Conservation (phyloP, 2,888 invertebrate genomes). For the Crioceris asparagi region DNA sequence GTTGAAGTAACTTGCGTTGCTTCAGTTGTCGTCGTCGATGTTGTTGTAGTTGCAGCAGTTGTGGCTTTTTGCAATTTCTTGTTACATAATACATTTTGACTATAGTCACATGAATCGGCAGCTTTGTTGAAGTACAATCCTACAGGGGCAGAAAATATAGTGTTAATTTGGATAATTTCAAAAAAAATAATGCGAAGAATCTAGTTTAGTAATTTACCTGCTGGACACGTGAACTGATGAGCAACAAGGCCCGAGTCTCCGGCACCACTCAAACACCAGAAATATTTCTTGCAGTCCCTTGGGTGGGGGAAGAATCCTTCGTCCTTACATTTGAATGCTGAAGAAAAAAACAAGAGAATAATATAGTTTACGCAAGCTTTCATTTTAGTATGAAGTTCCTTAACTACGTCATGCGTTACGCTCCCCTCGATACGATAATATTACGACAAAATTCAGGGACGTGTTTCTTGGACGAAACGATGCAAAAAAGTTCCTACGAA, state of each 20-base stretch:
- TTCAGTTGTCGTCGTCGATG: slow-evolving; percentile 34
- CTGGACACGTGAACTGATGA: slow-evolving; percentile 88
- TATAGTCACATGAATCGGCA: slow-evolving; percentile 86
- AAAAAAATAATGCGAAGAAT: slow-evolving; percentile 3
- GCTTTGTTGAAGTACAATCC: slow-evolving; percentile 85
- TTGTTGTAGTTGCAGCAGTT: slow-evolving; percentile 38
- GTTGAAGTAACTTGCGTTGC: slow-evolving; percentile 21
- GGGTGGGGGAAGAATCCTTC: slow-evolving; percentile 91
- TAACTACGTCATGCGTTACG: too few relatives aligned
- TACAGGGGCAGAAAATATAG: slow-evolving; percentile 32
- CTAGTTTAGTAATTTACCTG: slow-evolving; percentile 44
- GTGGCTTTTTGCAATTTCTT: slow-evolving; percentile 44
- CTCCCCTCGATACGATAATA: too few relatives aligned
- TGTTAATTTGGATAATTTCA: slow-evolving; percentile 4
- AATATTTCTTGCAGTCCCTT: slow-evolving; percentile 87
- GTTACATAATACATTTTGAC: slow-evolving; percentile 76
- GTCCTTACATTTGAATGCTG: slow-evolving; percentile 84
- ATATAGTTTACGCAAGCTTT: neutral
- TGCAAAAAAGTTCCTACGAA: too few relatives aligned
- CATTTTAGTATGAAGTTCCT: too few relatives aligned
- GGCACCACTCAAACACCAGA: slow-evolving; percentile 87
- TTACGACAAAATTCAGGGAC: too few relatives aligned
- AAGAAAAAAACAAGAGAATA: slow-evolving; percentile 17
- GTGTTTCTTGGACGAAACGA: too few relatives aligned
- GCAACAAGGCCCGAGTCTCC: slow-evolving; percentile 83